These are phyloP conservation scores for Bos javanicus DNA, from an alignment of 2,113 vertebrate genomes.

Conservation along the genomic window DNA sequence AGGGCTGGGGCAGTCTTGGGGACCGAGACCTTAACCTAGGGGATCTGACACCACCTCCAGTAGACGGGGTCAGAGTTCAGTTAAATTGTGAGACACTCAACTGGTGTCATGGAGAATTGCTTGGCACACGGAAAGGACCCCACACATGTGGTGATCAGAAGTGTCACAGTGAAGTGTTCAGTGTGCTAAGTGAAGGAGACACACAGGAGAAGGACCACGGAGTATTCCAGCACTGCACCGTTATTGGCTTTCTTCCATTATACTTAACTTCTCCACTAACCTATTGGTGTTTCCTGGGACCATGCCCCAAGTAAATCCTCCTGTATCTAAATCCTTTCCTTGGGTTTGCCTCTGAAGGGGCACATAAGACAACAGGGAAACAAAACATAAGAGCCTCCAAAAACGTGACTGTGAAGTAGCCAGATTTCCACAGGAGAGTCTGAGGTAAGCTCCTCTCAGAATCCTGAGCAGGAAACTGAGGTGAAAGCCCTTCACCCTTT, in stretches of 20 bases:
- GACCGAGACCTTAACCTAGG: background rate
- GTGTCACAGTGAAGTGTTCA: background rate
- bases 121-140: background rate
- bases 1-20: background rate
- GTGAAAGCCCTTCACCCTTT: background rate
- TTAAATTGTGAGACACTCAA: background rate
- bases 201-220: background rate
- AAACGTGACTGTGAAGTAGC: background rate
- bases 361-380: background rate
- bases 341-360: background rate
- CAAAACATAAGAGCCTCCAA: background rate
- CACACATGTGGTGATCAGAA: background rate
- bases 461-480: background rate
- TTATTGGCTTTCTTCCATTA: background rate
- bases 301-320: background rate
- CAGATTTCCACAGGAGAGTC: background rate
- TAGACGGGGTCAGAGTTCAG: background rate
- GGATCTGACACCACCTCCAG: background rate
- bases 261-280: background rate
- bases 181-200: background rate
- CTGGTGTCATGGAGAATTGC: background rate
- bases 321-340: background rate
- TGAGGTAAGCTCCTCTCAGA: background rate
- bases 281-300: background rate
- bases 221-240: background rate